Evolutionary conservation across 2,888 invertebrate species (phyloP).

Genomic region (Plutella xylostella): DNA sequence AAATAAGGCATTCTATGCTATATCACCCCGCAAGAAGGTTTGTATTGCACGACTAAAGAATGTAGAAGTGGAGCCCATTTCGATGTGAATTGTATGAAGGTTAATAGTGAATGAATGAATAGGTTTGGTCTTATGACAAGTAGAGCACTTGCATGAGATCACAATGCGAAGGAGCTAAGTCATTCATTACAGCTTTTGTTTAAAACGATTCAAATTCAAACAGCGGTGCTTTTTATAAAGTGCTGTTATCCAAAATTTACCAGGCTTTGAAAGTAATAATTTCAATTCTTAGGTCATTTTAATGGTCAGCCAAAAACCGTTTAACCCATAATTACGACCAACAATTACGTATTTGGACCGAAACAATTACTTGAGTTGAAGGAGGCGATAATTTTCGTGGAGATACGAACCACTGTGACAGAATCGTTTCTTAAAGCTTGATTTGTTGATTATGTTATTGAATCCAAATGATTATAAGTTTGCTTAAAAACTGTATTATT

Average conservation of each 20-base stretch:
- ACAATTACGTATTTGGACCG: slow-evolving; percentile 33
- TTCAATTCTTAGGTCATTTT: too few species aligned
- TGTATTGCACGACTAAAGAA: too few species aligned
- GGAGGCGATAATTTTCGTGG: slow-evolving; percentile 31
- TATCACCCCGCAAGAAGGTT: too few species aligned
- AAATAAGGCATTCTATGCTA: too few species aligned
- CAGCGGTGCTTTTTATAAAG: too few species aligned
- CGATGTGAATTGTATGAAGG: too few species aligned
- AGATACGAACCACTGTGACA: slow-evolving; percentile 19
- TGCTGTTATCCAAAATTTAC: too few species aligned
- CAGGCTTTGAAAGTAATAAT: too few species aligned
- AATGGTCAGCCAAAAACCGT: too few species aligned
- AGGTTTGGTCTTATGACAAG: slow-evolving; percentile 55
- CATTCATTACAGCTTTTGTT: slow-evolving; percentile 19
- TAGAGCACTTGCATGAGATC: slow-evolving; percentile 31
- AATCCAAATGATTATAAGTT: too few species aligned
- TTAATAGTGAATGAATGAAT: slow-evolving; percentile 58
- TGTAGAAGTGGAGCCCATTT: too few species aligned
- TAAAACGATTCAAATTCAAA: background rate
- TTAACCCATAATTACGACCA: slow-evolving; percentile 29
- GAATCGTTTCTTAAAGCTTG: background rate
- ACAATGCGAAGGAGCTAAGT: slow-evolving; percentile 19
- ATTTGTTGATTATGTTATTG: background rate
- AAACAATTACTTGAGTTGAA: slow-evolving; percentile 46
- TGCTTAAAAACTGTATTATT: too few species aligned